These are phyloP conservation scores for Archips xylosteana DNA, from an alignment of 2,888 invertebrate species.

Conservation along the genomic window DNA sequence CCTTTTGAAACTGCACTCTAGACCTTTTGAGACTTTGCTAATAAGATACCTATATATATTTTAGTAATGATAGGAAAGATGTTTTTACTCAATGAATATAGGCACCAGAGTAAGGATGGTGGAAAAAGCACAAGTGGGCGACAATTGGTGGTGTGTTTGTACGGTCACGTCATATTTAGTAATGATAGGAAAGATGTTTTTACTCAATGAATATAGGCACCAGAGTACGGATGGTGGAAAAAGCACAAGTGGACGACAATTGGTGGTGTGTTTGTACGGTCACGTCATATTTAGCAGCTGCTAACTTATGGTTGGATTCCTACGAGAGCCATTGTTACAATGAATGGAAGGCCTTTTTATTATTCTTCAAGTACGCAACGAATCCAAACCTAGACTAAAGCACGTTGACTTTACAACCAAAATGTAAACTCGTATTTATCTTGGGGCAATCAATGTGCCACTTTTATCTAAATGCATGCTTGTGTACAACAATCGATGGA, in stretches of 20 bases:
- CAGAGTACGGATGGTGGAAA: background rate
- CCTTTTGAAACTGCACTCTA: conserved; percentile 6
- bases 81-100: background rate
- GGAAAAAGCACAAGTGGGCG: background rate
- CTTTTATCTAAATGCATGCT: conserved; percentile 57
- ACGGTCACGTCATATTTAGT: conserved; percentile 8
- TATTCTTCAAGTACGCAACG: conserved; percentile 14
- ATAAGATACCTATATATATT: background rate
- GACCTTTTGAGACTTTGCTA: background rate
- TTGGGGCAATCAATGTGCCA: conserved; percentile 46
- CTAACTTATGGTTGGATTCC: conserved; percentile 61
- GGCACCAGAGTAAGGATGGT: background rate
- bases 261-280: background rate
- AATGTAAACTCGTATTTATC: conserved; percentile 56
- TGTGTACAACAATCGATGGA: conserved; percentile 54
- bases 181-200: background rate
- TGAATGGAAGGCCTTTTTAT: background rate
- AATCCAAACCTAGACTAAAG: conserved; percentile 47
- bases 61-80: background rate
- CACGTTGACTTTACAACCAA: conserved; percentile 44
- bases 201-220: background rate
- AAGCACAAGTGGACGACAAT: background rate
- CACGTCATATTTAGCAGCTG: conserved; percentile 19
- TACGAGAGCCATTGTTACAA: conserved; percentile 53
- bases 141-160: background rate